Evolutionary conservation across 1,140 invertebrate species (phyloP), one percentile per base, ranked within the genome.

Genomic region (Papilio dardanus): DNA sequence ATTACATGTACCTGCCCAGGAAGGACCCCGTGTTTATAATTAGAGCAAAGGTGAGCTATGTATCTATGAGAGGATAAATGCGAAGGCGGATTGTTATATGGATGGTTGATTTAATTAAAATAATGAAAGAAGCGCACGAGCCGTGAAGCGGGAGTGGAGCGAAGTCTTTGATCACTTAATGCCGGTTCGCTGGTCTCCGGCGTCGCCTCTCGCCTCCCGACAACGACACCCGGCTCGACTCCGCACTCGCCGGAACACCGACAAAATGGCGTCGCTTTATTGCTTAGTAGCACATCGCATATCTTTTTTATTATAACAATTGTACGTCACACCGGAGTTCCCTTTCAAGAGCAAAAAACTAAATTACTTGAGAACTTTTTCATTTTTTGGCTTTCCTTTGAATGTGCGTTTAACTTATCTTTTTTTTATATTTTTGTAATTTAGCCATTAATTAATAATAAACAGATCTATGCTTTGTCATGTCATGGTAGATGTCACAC

Each of bases 191-290:
- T 84, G 88, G 85, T 88, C 88, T 82, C 81, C 87, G 83, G 81
- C 89, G 86, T 90, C 91, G 90, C 69, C 91, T 92, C 84, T 89
- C 84, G 84, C n/a, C n/a, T n/a, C n/a, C n/a, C n/a, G n/a, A 84
- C 79, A 83, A 77, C 83, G 84, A 84, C 79, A 83, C 77, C 80
- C 76, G 84, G 85, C 86, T 77, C 42, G n/a, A n/a, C n/a, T n/a
- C 42, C 16, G 16, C n/a, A n/a, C n/a, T n/a, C n/a, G 16, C 5
- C 83, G 88, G 89, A 91, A 90, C 87, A 83, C 81, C 88, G 86
- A 89, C 90, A 93, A 93, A 90, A 93, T 93, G 91, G 91, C 91
- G 90, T 79, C 84, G 86, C 87, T 92, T 90, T 91, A 93, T 93
- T 92, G 92, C 91, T 93, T 92, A 93, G 90, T 93, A 93, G 92